These are phyloP conservation scores for Gopherus evgoodei DNA, from an alignment of 2,113 vertebrate genomes.

Conservation along the genomic window DNA sequence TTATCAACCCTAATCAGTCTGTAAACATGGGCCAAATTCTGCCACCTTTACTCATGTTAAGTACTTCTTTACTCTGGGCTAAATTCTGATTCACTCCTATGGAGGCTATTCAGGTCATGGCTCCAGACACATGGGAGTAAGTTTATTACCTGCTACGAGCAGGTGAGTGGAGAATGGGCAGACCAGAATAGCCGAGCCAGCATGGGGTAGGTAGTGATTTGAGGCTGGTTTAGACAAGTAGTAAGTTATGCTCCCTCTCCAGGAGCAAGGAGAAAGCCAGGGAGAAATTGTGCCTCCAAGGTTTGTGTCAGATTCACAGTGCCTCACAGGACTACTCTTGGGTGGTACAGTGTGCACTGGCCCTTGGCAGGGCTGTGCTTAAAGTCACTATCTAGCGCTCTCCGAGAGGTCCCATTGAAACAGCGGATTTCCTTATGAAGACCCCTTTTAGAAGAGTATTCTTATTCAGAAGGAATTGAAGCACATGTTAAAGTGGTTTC, in stretches of 20 bases:
- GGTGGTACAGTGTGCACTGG: neutral
- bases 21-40: neutral
- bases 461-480: neutral
- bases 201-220: neutral
- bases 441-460: neutral
- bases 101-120: neutral
- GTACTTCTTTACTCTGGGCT: conserved; percentile 12
- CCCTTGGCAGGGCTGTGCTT: neutral
- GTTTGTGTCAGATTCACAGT: neutral
- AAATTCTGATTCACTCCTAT: neutral
- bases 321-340: neutral
- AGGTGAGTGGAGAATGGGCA: neutral
- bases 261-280: neutral
- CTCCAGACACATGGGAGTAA: neutral
- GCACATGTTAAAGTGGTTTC: neutral
- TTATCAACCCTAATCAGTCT: neutral
- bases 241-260: neutral
- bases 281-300: neutral
- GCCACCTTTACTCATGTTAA: neutral
- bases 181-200: neutral
- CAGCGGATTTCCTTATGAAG: neutral
- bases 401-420: neutral
- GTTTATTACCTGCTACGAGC: neutral
- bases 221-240: neutral
- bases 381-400: neutral